phyloP scores from a whole-genome alignment of 1,140 invertebrate genomes.

The Tetramorium alpestre region DNA sequence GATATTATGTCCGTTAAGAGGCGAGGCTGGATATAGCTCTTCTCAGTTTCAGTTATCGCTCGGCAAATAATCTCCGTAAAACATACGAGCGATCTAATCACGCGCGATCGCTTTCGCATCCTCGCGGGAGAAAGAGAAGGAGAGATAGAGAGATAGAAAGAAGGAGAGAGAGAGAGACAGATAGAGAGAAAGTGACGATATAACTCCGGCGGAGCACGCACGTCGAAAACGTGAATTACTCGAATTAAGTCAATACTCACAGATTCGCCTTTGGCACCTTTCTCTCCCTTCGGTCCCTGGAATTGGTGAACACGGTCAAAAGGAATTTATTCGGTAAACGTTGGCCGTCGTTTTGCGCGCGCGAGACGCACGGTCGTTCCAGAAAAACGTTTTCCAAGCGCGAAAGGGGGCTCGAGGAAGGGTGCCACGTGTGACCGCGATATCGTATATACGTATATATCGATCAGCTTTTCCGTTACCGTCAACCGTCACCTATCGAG shows the following conservation, averaged over 20 bases:
- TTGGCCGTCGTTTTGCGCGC: constrained; percentile 58
- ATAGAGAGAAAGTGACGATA: neutral
- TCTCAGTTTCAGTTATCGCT: constrained; percentile 11
- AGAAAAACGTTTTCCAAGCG: constrained; percentile 29
- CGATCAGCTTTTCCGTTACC: constrained; percentile 24
- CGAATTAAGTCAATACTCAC: constrained; percentile 88
- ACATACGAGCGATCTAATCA: neutral
- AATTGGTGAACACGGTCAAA: constrained; percentile 81
- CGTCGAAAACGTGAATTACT: constrained; percentile 68
- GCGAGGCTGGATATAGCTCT: neutral
- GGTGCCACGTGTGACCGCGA: constrained; percentile 46
- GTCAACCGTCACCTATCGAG: constrained; percentile 32
- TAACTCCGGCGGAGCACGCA: constrained; percentile 1
- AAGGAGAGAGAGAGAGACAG: neutral
- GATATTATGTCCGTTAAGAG: neutral
- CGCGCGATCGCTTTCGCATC: constrained; percentile 33
- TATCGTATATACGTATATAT: constrained; percentile 1
- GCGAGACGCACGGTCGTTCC: constrained; percentile 59
- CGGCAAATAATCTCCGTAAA: constrained; percentile 1
- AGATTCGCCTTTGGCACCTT: constrained; percentile 94
- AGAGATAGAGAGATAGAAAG: neutral
- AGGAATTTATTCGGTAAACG: constrained; percentile 71
- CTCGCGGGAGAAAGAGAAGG: neutral
- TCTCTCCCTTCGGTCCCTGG: constrained; percentile 94
- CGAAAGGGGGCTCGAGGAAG: constrained; percentile 36